Evolutionary conservation across 2,797 vertebrate species (phyloP).

Genomic region (Tapera naevia): DNA sequence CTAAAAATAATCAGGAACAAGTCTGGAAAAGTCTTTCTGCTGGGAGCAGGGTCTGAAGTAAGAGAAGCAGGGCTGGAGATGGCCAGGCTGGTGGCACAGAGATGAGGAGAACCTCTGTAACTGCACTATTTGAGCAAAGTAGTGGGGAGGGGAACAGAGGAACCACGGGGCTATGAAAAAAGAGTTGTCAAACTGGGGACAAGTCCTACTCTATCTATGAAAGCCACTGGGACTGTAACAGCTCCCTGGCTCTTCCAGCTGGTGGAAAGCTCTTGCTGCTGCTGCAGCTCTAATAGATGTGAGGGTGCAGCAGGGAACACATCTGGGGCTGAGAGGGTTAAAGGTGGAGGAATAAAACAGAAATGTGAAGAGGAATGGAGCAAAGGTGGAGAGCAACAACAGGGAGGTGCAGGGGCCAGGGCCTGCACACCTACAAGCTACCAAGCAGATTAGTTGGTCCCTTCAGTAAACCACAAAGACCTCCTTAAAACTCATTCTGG

Average conservation of each 20-base stretch:
- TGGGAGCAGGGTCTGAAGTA: not conserved
- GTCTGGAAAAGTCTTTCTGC: not conserved
- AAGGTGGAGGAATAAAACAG: not conserved
- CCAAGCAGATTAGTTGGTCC: not conserved
- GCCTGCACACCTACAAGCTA: not conserved
- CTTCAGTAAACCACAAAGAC: not conserved
- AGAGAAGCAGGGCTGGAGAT: not conserved
- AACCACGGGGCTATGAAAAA: not conserved
- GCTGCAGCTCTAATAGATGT: not conserved
- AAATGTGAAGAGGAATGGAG: not conserved
- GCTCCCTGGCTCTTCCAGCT: constrained; percentile 2
- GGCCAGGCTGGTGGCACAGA: not conserved
- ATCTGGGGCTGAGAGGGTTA: not conserved
- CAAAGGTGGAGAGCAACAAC: fast-evolving
- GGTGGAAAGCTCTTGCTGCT: not conserved
- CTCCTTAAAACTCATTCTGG: not conserved
- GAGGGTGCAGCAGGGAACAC: not conserved
- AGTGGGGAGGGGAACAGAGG: not conserved
- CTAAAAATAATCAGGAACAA: not conserved
- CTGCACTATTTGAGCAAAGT: not conserved
- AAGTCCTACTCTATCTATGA: not conserved
- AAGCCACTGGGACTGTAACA: constrained; percentile 8
- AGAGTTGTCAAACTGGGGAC: constrained; percentile 2
- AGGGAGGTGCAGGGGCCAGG: not conserved
- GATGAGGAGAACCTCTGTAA: constrained; percentile 2